Conservation (phyloP, 2,113 vertebrate genomes). For the Xyrauchen texanus region DNA sequence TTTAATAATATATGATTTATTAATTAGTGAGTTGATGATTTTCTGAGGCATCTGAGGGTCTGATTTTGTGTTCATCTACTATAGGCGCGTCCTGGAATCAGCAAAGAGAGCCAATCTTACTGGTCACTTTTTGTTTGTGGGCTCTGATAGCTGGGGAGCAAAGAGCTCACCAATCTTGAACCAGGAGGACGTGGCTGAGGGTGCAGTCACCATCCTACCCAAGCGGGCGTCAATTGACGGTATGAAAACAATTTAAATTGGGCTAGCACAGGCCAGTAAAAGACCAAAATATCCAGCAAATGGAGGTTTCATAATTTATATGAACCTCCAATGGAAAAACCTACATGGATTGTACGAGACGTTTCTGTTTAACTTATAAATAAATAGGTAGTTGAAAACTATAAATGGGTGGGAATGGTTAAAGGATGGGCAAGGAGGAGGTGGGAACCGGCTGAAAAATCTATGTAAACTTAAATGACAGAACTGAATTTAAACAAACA, state of each 20-base stretch:
- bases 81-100: slow-evolving; percentile 81
- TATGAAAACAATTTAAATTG: slow-evolving; percentile 58
- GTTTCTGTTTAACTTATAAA: no score
- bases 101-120: slow-evolving; percentile 84
- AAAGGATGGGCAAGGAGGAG: no score
- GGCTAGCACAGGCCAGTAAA: not conserved
- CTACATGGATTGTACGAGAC: no score
- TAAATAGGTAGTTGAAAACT: no score
- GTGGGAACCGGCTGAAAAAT: no score
- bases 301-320: not conserved
- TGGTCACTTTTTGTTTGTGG: slow-evolving; percentile 78
- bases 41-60: no score
- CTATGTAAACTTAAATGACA: no score
- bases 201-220: slow-evolving; percentile 75
- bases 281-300: no score
- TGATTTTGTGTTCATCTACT: slow-evolving; percentile 32
- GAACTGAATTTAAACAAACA: no score
- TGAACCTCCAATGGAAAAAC: no score
- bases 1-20: no score
- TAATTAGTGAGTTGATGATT: not conserved
- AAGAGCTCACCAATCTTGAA: slow-evolving; percentile 73
- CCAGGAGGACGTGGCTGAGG: slow-evolving; percentile 75
- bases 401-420: no score
- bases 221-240: slow-evolving; percentile 78
- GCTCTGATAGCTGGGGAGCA: slow-evolving; percentile 78